Percentiles rank a stretch among this genome's conserved stretches.
Evolutionary conservation across 2,113 vertebrate genomes (phyloP).

Genomic region (Gobius niger): DNA sequence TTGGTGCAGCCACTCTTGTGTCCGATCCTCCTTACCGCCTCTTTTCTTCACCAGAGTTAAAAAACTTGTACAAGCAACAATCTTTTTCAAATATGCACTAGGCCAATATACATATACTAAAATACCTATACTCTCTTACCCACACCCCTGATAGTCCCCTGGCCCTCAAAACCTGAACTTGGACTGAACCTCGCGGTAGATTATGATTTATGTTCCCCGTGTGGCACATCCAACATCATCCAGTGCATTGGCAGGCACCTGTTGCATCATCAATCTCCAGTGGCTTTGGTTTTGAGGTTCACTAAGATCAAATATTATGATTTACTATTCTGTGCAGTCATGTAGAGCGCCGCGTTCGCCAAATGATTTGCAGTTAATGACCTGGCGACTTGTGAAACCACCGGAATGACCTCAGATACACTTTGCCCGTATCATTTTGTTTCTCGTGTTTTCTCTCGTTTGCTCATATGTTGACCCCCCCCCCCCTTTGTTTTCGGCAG

Average conservation of each 20-base stretch:
- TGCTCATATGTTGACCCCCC: neutral
- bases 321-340: slow-evolving; percentile 1
- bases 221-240: neutral
- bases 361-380: slow-evolving; percentile 14
- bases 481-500: slow-evolving; percentile 70
- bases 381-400: slow-evolving; percentile 7
- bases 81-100: too few relatives aligned
- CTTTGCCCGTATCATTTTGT: neutral
- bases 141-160: neutral
- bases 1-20: too few relatives aligned
- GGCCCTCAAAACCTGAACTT: neutral
- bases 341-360: neutral
- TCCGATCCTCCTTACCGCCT: too few relatives aligned
- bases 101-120: too few relatives aligned
- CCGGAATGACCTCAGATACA: slow-evolving; percentile 9
- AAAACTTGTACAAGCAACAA: too few relatives aligned
- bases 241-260: neutral
- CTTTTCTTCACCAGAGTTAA: too few relatives aligned
- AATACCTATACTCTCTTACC: neutral
- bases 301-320: neutral
- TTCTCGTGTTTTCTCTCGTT: too few relatives aligned
- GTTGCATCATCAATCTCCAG: slow-evolving; percentile 1
- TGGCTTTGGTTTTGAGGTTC: slow-evolving; percentile 14
- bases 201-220: neutral
- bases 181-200: neutral